Evolutionary conservation across 2,113 vertebrate species (phyloP).

Genomic region (Heterotis niloticus): DNA sequence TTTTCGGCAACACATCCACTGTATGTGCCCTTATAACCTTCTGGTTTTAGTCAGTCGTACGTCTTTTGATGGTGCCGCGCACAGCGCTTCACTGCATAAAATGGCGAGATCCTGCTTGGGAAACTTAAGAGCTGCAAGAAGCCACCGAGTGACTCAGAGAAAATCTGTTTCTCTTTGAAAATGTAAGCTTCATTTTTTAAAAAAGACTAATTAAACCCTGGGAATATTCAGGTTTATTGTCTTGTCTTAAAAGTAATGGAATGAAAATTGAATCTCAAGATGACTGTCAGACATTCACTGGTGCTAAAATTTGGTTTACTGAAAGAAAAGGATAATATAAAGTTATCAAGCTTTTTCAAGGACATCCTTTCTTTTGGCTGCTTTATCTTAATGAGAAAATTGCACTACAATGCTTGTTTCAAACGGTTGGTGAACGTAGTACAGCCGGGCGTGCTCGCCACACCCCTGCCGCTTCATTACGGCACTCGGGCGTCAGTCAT

Average conservation of each 20-base stretch:
- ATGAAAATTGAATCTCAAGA: not conserved
- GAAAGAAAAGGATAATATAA: not conserved
- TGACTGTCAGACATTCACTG: slow-evolving; percentile 3
- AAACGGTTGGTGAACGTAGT: not conserved
- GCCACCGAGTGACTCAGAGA: no score
- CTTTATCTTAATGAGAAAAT: slow-evolving; percentile 12
- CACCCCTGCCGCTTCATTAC: not conserved
- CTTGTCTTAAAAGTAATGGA: slow-evolving; percentile 1
- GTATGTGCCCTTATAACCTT: no score
- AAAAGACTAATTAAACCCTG: no score
- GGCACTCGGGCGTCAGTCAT: not conserved
- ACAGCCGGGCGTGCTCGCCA: no score
- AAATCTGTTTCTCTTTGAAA: not conserved
- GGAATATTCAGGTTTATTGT: no score
- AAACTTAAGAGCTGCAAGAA: no score
- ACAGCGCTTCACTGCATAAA: no score
- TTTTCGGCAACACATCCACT: no score
- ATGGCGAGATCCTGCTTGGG: no score
- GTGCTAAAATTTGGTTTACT: not conserved
- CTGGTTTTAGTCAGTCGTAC: no score
- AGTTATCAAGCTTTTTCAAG: slow-evolving; percentile 13
- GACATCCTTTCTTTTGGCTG: not conserved
- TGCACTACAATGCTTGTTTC: slow-evolving; percentile 2
- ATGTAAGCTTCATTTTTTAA: no score
- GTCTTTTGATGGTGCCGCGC: no score